Conservation (phyloP, 2,113 vertebrate species). For the Phaetusa simplex region DNA sequence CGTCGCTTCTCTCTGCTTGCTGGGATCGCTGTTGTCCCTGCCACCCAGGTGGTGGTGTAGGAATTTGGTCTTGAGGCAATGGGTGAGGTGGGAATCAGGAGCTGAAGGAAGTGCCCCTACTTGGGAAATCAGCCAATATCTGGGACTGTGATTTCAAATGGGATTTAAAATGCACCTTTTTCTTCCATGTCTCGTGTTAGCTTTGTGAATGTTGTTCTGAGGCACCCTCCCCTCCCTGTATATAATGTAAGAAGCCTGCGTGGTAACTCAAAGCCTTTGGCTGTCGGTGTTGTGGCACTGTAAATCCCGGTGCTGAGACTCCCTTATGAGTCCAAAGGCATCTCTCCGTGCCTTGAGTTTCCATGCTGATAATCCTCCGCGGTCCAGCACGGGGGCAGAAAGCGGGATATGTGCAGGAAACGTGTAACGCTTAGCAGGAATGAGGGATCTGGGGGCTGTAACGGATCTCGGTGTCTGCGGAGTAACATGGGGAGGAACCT, state of each 20-base stretch:
- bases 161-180: neutral
- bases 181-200: neutral
- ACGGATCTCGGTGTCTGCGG: neutral
- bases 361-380: fast-evolving
- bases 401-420: fast-evolving
- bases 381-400: fast-evolving
- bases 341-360: neutral
- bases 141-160: neutral
- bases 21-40: neutral
- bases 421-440: neutral
- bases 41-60: neutral
- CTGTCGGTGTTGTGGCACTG: neutral
- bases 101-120: neutral
- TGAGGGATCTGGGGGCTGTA: neutral
- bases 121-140: neutral
- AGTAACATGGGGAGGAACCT: neutral
- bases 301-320: fast-evolving
- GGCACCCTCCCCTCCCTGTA: neutral
- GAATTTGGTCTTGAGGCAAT: neutral
- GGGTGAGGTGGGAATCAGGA: neutral
- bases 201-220: neutral
- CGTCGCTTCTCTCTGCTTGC: neutral
- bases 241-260: neutral
- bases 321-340: fast-evolving
- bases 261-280: neutral